Evolutionary conservation across 2,113 vertebrate species (phyloP).

Genomic region (Phylloscopus trochilus): DNA sequence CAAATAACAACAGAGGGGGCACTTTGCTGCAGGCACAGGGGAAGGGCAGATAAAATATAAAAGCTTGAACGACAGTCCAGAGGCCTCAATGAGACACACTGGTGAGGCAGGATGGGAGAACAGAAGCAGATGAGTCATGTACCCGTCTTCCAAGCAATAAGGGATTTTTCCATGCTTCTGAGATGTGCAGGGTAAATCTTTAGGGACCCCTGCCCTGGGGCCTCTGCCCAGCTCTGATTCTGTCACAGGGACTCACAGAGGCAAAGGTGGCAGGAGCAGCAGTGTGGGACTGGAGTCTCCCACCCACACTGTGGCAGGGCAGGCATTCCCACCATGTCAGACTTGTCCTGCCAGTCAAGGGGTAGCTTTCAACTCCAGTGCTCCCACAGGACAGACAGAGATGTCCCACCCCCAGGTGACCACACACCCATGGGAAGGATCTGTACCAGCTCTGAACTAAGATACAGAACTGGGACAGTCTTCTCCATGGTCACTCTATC

Average conservation of each 20-base stretch:
- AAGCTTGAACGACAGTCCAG: not conserved
- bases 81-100: not conserved
- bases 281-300: not conserved
- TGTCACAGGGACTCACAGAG: not conserved
- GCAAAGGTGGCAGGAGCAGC: accelerated
- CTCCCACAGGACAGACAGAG: not conserved
- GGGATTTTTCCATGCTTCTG: not conserved
- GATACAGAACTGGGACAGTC: not conserved
- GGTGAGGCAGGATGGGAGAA: not conserved
- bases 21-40: not conserved
- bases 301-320: not conserved
- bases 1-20: not conserved
- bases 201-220: not conserved
- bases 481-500: not conserved
- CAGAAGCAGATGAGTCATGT: not conserved
- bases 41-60: not conserved
- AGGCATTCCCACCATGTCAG: not conserved
- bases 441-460: not conserved
- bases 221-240: not conserved
- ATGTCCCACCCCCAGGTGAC: not conserved
- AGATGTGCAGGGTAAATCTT: not conserved
- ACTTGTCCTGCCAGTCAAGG: not conserved
- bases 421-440: not conserved
- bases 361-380: not conserved
- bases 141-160: not conserved